Conservation (phyloP, 2,797 vertebrate species). For the Enteromius anoplus region DNA sequence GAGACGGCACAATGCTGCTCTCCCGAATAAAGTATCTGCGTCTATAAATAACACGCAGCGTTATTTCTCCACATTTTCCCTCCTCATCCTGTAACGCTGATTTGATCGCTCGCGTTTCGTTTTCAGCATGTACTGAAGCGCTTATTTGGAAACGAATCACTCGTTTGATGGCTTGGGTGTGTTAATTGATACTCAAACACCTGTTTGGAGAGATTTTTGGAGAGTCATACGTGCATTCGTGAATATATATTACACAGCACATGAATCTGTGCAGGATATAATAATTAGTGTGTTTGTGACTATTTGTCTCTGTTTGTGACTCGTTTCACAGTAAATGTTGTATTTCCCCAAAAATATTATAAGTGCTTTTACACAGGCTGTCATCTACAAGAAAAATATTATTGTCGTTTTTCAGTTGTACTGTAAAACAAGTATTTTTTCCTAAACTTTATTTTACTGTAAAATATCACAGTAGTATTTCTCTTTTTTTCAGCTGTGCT, state of each 20-base stretch:
- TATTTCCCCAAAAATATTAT: background rate
- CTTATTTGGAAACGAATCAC: background rate
- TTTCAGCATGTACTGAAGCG: background rate
- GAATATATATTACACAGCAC: background rate
- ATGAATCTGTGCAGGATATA: background rate
- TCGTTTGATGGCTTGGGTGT: background rate
- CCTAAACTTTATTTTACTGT: background rate
- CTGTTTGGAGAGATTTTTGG: background rate
- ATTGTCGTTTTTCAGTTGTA: no score
- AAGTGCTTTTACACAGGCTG: no score
- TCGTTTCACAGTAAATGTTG: background rate
- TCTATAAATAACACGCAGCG: constrained; percentile 79
- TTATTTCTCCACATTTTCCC: constrained; percentile 59
- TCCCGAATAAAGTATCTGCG: constrained; percentile 77
- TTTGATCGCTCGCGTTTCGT: constrained; percentile 19
- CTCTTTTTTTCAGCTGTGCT: background rate
- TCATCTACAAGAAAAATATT: background rate
- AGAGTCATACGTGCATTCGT: background rate
- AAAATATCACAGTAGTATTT: background rate
- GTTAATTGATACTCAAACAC: background rate
- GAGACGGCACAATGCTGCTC: constrained; percentile 72
- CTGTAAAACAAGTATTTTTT: background rate
- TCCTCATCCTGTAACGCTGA: constrained; percentile 52
- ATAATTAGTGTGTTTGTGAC: background rate
- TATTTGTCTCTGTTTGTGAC: background rate